phyloP scores from a whole-genome alignment of 64 coral and sea anemone genomes.

The Montipora cactus region DNA sequence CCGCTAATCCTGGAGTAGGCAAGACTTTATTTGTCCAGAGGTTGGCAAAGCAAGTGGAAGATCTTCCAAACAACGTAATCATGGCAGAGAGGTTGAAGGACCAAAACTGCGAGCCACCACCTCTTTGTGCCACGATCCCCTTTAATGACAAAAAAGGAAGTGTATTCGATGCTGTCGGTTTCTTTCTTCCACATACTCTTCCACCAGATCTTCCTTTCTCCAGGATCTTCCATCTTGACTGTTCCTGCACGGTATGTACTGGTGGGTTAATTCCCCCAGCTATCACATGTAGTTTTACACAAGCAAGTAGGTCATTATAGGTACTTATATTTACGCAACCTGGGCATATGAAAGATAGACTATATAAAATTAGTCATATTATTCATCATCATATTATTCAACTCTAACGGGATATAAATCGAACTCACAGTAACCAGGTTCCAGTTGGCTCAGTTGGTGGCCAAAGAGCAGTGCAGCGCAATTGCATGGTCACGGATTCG shows the following conservation, averaged over 20 bases:
- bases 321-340: no score
- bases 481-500: no score
- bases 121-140: slow-evolving; percentile 41
- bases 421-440: no score
- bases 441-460: no score
- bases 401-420: no score
- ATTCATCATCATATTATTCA: no score
- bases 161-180: slow-evolving; percentile 43
- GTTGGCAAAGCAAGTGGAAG: slow-evolving; percentile 35
- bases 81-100: neutral
- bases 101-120: neutral
- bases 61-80: slow-evolving; percentile 15
- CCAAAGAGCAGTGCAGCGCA: no score
- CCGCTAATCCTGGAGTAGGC: slow-evolving; percentile 57
- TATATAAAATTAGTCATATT: neutral
- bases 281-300: no score
- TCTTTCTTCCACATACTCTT: slow-evolving; percentile 63
- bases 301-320: no score
- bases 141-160: slow-evolving; percentile 53
- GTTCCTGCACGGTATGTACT: slow-evolving; percentile 63
- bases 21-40: slow-evolving; percentile 66
- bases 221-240: slow-evolving; percentile 77
- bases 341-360: no score
- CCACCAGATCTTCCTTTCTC: slow-evolving; percentile 73
- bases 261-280: neutral